A percentile compares a stretch with the other conserved stretches of the same genome.
phyloP scores from a whole-genome alignment of 2,888 invertebrate species.

The Glyphotaelius pellucidus region DNA sequence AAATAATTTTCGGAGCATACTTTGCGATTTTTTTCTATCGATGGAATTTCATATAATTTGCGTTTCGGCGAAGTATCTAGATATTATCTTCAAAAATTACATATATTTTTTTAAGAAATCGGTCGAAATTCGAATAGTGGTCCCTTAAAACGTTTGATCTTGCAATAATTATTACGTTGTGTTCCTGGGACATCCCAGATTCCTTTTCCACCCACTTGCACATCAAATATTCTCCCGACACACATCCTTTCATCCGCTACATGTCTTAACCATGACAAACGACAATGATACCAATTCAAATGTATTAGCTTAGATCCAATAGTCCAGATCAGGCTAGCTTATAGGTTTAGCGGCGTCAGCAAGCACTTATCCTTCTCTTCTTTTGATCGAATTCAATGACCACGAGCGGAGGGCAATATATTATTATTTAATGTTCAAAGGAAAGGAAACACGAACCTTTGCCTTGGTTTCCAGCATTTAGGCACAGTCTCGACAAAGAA shows the following conservation, averaged over 20 bases:
- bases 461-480: not conserved
- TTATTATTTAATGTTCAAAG: not conserved
- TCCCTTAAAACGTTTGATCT: no score
- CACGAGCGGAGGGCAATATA: not conserved
- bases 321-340: not conserved
- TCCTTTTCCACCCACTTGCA: not conserved
- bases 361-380: not conserved
- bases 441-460: not conserved
- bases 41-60: no score
- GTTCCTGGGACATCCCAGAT: no score
- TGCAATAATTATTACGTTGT: no score
- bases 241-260: not conserved
- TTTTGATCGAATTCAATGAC: not conserved
- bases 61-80: no score
- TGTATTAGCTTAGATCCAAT: not conserved
- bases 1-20: no score
- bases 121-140: no score
- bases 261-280: not conserved
- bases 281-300: not conserved
- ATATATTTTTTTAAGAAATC: no score
- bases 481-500: slow-evolving; percentile 2
- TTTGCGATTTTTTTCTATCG: no score
- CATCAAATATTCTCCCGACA: not conserved
- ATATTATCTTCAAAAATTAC: no score
- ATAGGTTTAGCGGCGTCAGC: not conserved